Evolutionary conservation across 2,888 invertebrate genomes (phyloP), one percentile per base, ranked within the genome.

Genomic region (Myopa tessellatipennis): DNA sequence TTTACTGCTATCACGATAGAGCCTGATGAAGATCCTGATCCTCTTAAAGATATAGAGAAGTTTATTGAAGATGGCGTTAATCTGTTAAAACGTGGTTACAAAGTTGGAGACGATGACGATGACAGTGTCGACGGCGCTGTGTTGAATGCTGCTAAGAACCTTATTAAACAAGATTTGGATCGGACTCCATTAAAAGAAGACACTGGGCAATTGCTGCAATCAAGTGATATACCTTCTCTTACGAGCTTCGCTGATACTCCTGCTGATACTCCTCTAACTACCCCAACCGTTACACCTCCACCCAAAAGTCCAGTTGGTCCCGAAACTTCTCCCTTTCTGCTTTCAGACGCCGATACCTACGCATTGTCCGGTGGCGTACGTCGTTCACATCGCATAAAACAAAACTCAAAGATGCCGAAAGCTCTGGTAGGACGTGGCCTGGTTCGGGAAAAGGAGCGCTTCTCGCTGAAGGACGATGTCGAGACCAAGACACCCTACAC

Each of bases 321-420:
- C 16, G 74, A 74, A 71, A 76, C 38, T 6, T 50, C 71, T 2
- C 58, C 74, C 2, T 6, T 16, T 14, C 26, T 18, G 34, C 10
- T 34, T 26, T 63, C 74, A 10, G 82, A 83, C 67, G 84, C 83
- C 60, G 80, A 79, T 70, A 82, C 81, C 10, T 80, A 80, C 72
- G 79, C 79, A 4, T 77, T 78, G 18, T 79, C 80, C 4, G 80
- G 80, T 63, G 88, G 91, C n/a, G 93, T 95, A 0, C 90, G 95
- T 34, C 91, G 95, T 69, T 95, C 95, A 7, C 94, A 91, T 86
- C 91, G 95, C 79, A 94, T 95, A 78, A 94, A 95, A 85, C 93
- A 94, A 61, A 95, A 95, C 79, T 94, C 93, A 79, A 87, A 87
- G 75, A 84, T 83, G 0, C 81, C 84, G 18, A 87, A 86, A 73